Base-by-base conservation (phyloP, 2,797 vertebrate genomes). In the Onychomys leucogaster region DNA sequence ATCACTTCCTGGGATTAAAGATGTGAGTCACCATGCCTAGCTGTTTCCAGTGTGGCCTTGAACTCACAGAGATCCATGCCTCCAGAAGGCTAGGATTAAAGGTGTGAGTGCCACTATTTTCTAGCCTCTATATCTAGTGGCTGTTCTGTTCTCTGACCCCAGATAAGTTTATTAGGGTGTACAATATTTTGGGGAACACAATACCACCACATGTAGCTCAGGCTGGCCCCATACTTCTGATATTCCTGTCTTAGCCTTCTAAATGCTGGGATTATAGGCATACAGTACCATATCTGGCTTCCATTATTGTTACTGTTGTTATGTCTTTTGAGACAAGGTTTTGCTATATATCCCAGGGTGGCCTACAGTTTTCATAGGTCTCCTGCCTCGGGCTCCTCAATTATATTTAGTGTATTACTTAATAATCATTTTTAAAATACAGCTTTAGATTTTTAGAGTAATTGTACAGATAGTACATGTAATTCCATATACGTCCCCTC, bases 401-500 rank as follows among this genome's bases (percentile, higher is more conserved):
- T 76, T 76, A 46, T 76, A 89, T 76, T 76, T 89, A 76, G 11
- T 61, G 19, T 34, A 46, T 4, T 59, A 61, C 55, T 89, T 89
- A 76, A 17, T 87, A 46, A n/a, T 29, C 23, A n/a, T 78, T 80
- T 52, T 37, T 2, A 80, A 73, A 93, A 43, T 81, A 65, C 13
- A 87, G 14, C 55, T 95, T 94, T 94, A 91, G 78, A 85, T 78
- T 94, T 85, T 77, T 3, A 73, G 89, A 85, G 34, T 96, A 73
- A 57, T n/a, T 52, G 71, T 81, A 52, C 41, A 67, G 14, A 14
- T 75, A 52, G 43, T 34, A 65, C 10, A 41, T 27, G 21, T 59
- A 91, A 10, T 91, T 67, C 52, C 34, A 1, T 49, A 3, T 86
- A 57, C 5, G 67, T 67, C 76, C 16, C 9, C 21, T 17, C 10